Base-by-base conservation (phyloP, 2,113 vertebrate genomes). In the Euleptes europaea region DNA sequence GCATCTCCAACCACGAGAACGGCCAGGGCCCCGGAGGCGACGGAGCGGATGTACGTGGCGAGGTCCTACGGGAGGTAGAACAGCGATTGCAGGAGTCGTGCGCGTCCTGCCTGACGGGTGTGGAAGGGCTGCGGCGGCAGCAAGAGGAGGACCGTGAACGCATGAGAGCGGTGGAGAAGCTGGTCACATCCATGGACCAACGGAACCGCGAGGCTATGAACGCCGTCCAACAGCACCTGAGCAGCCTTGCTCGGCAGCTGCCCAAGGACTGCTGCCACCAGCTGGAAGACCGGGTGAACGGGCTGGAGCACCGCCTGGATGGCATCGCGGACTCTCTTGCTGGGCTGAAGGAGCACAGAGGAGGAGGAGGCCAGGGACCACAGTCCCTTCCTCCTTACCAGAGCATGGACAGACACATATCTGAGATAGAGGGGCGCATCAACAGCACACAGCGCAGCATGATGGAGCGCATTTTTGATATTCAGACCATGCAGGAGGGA, bases 1-100 rank as follows among this genome's bases (percentile, higher is more conserved):
- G 97, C 3, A 96, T 98, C 38, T 96, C 94, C 84, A 96, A 94
- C 38, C 97, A 98, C 0, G 98, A 98, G 88, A 97, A 97, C 92
- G 94, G 97, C 4, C 96, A 96, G 31, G 90, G 93, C 0, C 40
- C 78, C 0, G 44, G 71, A 73, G 38, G 89, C 0, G 91, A 87
- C 0, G 75, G 89, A 1, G 3, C 87, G 0, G 77, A 82, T 0
- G 88, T 95, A 66, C 95, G 94, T 9, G 94, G 96, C 40, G 93
- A 97, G 74, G 96, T 97, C 1, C 94, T 98, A 47, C 94, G 73
- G 0, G 97, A 98, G 86, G 93, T 98, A 87, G 98, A 98, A 90
- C 94, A 66, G 21, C 95, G 97, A 38, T 95, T 98, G 86, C 94
- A 96, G 80, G 95, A 97, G 63, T 95, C 97, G 38, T 99, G 98